phyloP scores from a whole-genome alignment of 2,888 invertebrate species.

The Carcina quercana region DNA sequence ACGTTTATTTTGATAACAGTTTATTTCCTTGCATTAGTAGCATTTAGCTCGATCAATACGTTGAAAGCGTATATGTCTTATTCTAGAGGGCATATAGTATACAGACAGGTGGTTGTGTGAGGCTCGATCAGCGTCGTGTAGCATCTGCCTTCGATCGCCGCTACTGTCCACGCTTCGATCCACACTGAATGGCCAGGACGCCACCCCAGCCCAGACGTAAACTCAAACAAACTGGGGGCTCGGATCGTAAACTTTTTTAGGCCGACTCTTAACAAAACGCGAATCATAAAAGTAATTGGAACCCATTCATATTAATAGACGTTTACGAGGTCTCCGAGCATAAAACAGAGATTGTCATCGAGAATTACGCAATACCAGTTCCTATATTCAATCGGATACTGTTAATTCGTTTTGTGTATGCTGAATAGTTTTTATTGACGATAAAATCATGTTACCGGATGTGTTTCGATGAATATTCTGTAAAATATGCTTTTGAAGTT shows the following conservation, averaged over 20 bases:
- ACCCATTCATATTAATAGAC: constrained; percentile 75
- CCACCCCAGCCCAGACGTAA: constrained; percentile 48
- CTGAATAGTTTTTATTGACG: constrained; percentile 49
- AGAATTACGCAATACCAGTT: constrained; percentile 50
- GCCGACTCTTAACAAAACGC: constrained; percentile 66
- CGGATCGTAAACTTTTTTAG: constrained; percentile 68
- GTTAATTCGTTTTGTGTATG: constrained; percentile 57
- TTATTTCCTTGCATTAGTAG: too few species aligned
- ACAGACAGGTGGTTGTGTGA: constrained; percentile 41
- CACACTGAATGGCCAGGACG: constrained; percentile 34
- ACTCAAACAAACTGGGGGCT: constrained; percentile 55
- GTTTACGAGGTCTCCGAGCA: constrained; percentile 67
- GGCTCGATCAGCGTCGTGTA: constrained; percentile 29
- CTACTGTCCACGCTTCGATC: constrained; percentile 43
- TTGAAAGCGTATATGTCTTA: too few species aligned
- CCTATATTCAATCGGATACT: constrained; percentile 41
- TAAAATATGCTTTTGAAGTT: constrained; percentile 30
- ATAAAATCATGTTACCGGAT: constrained; percentile 51
- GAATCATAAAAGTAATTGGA: constrained; percentile 74
- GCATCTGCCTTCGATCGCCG: constrained; percentile 49
- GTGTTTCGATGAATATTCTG: constrained; percentile 33
- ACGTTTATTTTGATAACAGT: too few species aligned
- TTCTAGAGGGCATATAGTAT: too few species aligned
- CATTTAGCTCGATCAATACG: too few species aligned
- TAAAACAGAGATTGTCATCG: constrained; percentile 73